Conservation (phyloP, 2,113 vertebrate species). For the Periophthalmodon schlosseri region DNA sequence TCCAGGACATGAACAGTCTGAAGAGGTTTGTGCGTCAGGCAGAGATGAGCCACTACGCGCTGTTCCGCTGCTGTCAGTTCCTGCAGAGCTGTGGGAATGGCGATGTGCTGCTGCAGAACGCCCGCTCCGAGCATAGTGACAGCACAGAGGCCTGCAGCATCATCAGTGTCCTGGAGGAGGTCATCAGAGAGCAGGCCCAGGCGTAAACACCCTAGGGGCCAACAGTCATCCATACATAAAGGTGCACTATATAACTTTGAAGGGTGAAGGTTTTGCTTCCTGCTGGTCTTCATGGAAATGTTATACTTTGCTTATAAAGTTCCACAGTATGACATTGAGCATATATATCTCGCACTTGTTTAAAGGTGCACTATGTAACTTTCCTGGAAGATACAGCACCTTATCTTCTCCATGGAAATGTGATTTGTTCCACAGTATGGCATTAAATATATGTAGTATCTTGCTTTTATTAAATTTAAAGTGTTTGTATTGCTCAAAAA, state of each 20-base stretch:
- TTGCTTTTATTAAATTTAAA: too few relatives aligned
- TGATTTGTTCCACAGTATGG: too few relatives aligned
- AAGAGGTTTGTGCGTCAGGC: slow-evolving; percentile 96
- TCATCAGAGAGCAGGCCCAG: slow-evolving; percentile 81
- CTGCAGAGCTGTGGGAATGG: slow-evolving; percentile 93
- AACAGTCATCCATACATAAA: not conserved
- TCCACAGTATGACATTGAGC: too few relatives aligned
- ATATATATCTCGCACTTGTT: too few relatives aligned
- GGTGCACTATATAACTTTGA: too few relatives aligned
- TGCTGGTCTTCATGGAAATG: too few relatives aligned
- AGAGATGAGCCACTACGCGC: slow-evolving; percentile 94
- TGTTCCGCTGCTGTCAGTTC: slow-evolving; percentile 94
- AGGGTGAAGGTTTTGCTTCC: not conserved
- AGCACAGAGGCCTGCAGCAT: slow-evolving; percentile 91
- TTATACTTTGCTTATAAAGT: too few relatives aligned
- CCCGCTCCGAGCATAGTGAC: slow-evolving; percentile 89
- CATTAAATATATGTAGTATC: too few relatives aligned
- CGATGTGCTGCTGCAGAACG: slow-evolving; percentile 90
- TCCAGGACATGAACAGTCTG: slow-evolving; percentile 97
- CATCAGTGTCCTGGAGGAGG: slow-evolving; percentile 91
- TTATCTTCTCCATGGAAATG: too few relatives aligned
- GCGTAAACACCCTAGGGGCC: slow-evolving; percentile 11
- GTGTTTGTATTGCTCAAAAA: too few relatives aligned
- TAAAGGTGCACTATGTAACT: too few relatives aligned
- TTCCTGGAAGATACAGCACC: too few relatives aligned